phyloP scores from a whole-genome alignment of 1,140 invertebrate genomes.

The Papilio xuthus region DNA sequence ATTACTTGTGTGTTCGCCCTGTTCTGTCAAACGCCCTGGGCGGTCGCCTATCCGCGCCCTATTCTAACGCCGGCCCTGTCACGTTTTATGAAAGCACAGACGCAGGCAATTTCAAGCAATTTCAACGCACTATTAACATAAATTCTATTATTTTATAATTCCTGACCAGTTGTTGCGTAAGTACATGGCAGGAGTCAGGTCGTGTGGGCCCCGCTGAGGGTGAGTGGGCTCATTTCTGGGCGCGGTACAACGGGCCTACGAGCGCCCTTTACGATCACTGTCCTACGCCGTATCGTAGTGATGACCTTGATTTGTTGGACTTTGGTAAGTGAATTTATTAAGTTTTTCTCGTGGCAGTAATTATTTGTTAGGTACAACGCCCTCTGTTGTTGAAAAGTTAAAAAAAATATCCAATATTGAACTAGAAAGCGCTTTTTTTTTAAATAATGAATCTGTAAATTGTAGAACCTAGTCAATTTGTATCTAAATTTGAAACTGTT shows the following conservation, averaged over 20 bases:
- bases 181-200: constrained; percentile 57
- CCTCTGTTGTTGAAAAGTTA: background rate
- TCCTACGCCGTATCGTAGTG: constrained; percentile 69
- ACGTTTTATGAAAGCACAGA: too few relatives aligned
- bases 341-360: background rate
- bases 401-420: background rate
- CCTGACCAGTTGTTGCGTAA: constrained; percentile 54
- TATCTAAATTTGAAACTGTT: too few relatives aligned
- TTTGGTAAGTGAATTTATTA: constrained; percentile 49
- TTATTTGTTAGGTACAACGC: background rate
- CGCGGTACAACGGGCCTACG: constrained; percentile 65
- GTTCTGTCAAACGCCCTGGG: too few relatives aligned
- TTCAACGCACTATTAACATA: too few relatives aligned
- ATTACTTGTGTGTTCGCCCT: too few relatives aligned
- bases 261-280: constrained; percentile 70
- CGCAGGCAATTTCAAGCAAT: too few relatives aligned
- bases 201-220: constrained; percentile 43
- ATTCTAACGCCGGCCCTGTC: too few relatives aligned
- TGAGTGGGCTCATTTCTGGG: constrained; percentile 74
- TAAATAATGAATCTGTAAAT: background rate
- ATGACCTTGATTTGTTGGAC: constrained; percentile 62
- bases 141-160: background rate
- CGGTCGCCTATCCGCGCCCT: too few relatives aligned
- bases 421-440: background rate
- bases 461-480: background rate